phyloP scores from a whole-genome alignment of 2,797 vertebrate genomes.

The Chaunax sp. region DNA sequence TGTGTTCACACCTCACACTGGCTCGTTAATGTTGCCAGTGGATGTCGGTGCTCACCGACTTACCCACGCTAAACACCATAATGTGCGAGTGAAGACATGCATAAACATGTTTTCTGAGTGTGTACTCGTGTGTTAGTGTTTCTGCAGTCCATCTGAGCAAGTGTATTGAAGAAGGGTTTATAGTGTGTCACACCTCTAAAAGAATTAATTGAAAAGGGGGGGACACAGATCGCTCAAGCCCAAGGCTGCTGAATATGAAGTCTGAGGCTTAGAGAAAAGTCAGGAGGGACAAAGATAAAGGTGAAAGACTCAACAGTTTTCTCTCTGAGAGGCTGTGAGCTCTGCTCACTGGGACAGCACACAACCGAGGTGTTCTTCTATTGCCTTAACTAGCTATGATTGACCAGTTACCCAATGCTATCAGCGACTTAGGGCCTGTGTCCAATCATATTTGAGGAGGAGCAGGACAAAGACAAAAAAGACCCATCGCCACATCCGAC shows the following conservation, averaged over 20 bases:
- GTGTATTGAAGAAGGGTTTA: slow-evolving; percentile 42
- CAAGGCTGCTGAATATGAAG: slow-evolving; percentile 73
- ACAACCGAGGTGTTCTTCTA: slow-evolving; percentile 44
- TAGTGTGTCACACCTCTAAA: slow-evolving; percentile 48
- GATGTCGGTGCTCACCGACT: slow-evolving; percentile 65
- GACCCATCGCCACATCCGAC: no score
- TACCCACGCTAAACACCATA: slow-evolving; percentile 41
- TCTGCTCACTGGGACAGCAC: slow-evolving; percentile 37
- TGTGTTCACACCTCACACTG: slow-evolving; percentile 69
- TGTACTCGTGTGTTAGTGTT: slow-evolving; percentile 12
- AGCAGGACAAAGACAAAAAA: no score
- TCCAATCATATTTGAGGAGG: no score
- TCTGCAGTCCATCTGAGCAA: slow-evolving; percentile 34
- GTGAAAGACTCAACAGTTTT: slow-evolving; percentile 64
- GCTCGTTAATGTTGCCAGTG: slow-evolving; percentile 63
- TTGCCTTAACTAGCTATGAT: slow-evolving; percentile 44
- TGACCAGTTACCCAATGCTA: slow-evolving; percentile 51
- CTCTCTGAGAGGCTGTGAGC: slow-evolving; percentile 44
- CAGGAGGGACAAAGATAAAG: slow-evolving; percentile 73
- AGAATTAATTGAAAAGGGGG: slow-evolving; percentile 66
- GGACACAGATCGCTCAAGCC: slow-evolving; percentile 67
- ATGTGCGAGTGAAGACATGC: slow-evolving; percentile 27
- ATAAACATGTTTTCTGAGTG: slow-evolving; percentile 28
- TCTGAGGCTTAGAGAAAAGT: slow-evolving; percentile 72
- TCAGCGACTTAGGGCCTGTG: slow-evolving; percentile 58